Evolutionary conservation across 2,888 invertebrate genomes (phyloP).

Genomic region (Sialis fuliginosa): DNA sequence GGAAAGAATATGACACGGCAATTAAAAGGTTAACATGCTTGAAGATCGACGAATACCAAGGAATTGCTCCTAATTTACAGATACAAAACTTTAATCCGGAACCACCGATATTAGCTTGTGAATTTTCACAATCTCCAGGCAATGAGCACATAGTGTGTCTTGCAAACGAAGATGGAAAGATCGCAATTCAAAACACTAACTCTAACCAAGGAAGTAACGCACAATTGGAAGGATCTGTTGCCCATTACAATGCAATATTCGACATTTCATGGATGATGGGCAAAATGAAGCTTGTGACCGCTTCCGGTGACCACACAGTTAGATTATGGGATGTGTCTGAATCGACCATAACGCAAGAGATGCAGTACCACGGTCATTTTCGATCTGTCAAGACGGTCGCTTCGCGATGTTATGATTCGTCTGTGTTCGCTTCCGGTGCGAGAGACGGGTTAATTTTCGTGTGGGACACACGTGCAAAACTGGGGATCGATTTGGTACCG

Average conservation of each 20-base stretch:
- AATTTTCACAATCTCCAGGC: slow-evolving; percentile 47
- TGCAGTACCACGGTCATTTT: slow-evolving; percentile 57
- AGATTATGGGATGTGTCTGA: slow-evolving; percentile 55
- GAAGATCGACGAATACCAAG: slow-evolving; percentile 43
- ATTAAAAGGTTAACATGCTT: slow-evolving; percentile 43
- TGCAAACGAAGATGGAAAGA: slow-evolving; percentile 71
- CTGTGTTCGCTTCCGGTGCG: slow-evolving; percentile 74
- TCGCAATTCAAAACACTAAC: slow-evolving; percentile 36
- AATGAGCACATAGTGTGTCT: slow-evolving; percentile 58
- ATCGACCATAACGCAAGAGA: slow-evolving; percentile 25
- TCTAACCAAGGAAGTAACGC: background rate
- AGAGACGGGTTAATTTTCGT: slow-evolving; percentile 73
- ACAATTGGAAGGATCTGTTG: slow-evolving; percentile 13
- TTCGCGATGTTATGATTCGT: slow-evolving; percentile 48
- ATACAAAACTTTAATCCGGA: slow-evolving; percentile 37
- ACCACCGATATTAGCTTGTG: slow-evolving; percentile 64
- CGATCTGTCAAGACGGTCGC: slow-evolving; percentile 69
- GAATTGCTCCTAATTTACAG: slow-evolving; percentile 32
- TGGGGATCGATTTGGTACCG: slow-evolving; percentile 25
- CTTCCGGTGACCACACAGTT: slow-evolving; percentile 71
- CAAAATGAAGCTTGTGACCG: slow-evolving; percentile 62
- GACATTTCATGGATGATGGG: slow-evolving; percentile 74
- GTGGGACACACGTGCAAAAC: slow-evolving; percentile 56
- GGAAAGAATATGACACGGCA: slow-evolving; percentile 42
- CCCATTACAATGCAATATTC: slow-evolving; percentile 76